Evolutionary conservation across 2,888 invertebrate genomes (phyloP), one percentile per base, ranked within the genome.

Genomic region (Phlogophora meticulosa): DNA sequence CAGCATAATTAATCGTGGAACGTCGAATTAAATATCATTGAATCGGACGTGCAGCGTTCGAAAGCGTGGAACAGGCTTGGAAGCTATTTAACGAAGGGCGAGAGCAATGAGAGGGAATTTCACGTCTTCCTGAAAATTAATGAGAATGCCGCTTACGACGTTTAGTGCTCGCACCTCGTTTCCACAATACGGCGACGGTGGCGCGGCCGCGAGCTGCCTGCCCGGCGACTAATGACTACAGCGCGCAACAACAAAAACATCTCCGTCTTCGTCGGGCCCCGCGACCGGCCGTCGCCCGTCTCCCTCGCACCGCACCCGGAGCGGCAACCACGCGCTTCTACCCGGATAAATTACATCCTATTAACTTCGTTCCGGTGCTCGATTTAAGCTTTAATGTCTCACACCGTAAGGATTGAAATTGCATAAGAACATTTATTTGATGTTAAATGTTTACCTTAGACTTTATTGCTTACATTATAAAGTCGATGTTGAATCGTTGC

Each of bases 301-400:
- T 91, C 92, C 75, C 82, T 94, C 91, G 71, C 90, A 88, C 93
- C 73, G 83, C 87, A 91, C 89, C 91, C 93, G 89, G 90, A 92
- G 90, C 92, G 94, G 94, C 95, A 93, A 94, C 95, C 91, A 88
- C 90, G 92, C 94, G 87, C 83, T 90, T 90, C 90, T 90, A 92
- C 93, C 91, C 94, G 93, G 94, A 94, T 95, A 94, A 94, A 95
- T 95, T 94, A 95, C 94, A 94, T 93, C 94, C 93, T 94, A 95
- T 95, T 94, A 94, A 93, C 93, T 92, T 88, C 88, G 90, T 92
- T 90, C 92, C 91, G 90, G 91, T 90, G 90, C 90, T 91, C 94
- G 93, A 95, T 93, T 95, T 93, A 89, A 93, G 94, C 94, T 95
- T 95, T 92, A 94, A 93, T 91, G 89, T 90, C 88, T 83, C 88